Evolutionary conservation across 2,113 vertebrate species (phyloP).

Genomic region (Protobothrops flavoviridis): DNA sequence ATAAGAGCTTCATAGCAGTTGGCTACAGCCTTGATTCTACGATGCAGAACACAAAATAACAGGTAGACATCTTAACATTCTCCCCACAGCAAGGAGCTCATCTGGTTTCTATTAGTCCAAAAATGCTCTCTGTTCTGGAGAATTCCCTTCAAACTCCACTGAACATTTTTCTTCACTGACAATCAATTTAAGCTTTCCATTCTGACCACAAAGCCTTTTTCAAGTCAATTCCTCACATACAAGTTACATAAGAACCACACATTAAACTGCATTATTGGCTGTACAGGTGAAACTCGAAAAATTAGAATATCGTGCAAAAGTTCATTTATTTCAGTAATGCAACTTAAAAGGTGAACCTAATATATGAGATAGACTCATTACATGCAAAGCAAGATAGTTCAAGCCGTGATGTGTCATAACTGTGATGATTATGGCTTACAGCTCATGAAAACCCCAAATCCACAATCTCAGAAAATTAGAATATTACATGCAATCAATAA

Average conservation of each 20-base stretch:
- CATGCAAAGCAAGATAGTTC: no score
- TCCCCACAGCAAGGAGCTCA: not conserved
- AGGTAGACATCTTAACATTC: not conserved
- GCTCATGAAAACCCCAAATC: no score
- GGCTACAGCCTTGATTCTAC: not conserved
- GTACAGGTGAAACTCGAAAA: no score
- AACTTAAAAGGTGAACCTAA: no score
- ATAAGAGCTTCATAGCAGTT: not conserved
- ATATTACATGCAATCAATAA: no score
- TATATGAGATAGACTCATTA: no score
- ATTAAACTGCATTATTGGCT: not conserved
- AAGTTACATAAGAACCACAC: not conserved
- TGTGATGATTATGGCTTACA: no score
- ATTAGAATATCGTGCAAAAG: no score
- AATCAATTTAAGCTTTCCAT: slow-evolving; percentile 3
- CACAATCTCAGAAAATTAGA: no score
- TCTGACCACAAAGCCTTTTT: not conserved
- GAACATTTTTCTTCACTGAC: not conserved
- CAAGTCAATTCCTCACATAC: not conserved
- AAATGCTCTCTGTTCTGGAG: not conserved
- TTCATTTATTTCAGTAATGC: no score
- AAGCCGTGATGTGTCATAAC: no score
- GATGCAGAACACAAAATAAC: not conserved
- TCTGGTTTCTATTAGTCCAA: not conserved
- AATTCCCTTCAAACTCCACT: not conserved